Evolutionary conservation across 64 coral and sea anemone genomes (phyloP).

Genomic region (Trachythela sp.): DNA sequence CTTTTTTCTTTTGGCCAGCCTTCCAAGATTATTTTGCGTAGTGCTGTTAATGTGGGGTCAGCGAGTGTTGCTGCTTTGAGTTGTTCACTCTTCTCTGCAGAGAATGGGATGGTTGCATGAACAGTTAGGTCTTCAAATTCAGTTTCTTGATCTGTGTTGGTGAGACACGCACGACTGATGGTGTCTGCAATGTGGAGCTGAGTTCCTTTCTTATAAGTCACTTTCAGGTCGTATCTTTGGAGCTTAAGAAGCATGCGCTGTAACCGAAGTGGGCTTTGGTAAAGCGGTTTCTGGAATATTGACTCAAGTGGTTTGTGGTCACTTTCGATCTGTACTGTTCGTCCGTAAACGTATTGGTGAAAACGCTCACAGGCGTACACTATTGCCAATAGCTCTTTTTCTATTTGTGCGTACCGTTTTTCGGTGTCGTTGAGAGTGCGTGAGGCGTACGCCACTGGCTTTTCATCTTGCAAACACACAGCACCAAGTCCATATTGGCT

Average conservation of each 20-base stretch:
- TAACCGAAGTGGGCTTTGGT: constrained; percentile 28
- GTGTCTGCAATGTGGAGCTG: constrained; percentile 42
- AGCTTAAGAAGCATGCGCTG: constrained; percentile 38
- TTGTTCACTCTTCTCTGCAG: constrained; percentile 33
- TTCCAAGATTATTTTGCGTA: background rate
- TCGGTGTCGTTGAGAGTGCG: no score
- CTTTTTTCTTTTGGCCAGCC: background rate
- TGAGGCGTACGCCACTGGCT: no score
- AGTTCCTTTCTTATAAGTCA: constrained; percentile 27
- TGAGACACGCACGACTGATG: constrained; percentile 3
- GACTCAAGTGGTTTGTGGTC: constrained; percentile 28
- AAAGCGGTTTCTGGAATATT: constrained; percentile 24
- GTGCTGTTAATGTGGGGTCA: background rate
- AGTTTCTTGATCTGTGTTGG: background rate
- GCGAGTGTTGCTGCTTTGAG: constrained; percentile 34
- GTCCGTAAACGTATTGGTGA: constrained; percentile 34
- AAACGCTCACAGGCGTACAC: no score
- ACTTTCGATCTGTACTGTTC: constrained; percentile 13
- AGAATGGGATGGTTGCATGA: constrained; percentile 22
- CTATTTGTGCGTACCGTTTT: no score
- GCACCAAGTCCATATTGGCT: no score
- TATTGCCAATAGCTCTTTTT: no score
- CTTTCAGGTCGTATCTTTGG: constrained; percentile 20
- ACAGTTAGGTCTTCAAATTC: constrained; percentile 27
- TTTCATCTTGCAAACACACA: no score